A percentile compares a stretch with the other conserved stretches of the same genome.
These are phyloP conservation scores for Stomorhina lunata DNA, from an alignment of 2,888 invertebrate species.

Conservation along the genomic window DNA sequence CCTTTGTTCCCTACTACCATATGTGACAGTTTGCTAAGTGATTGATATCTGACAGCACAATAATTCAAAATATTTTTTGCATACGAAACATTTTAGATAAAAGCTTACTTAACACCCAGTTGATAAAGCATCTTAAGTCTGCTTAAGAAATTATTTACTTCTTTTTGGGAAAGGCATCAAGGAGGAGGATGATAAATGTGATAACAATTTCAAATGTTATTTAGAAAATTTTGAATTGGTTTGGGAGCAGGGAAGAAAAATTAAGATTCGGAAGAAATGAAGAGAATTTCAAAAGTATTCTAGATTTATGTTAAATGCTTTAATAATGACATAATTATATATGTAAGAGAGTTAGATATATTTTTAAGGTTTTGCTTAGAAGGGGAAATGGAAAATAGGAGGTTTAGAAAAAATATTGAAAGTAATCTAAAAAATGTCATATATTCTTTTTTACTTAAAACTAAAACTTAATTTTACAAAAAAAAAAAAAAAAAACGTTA, in stretches of 20 bases:
- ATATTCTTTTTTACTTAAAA: too few species aligned
- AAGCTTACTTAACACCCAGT: slow-evolving; percentile 35
- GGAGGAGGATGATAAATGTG: neutral
- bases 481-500: too few species aligned
- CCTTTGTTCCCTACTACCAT: slow-evolving; percentile 68
- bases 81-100: slow-evolving; percentile 5
- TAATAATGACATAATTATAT: too few species aligned
- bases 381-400: too few species aligned
- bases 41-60: slow-evolving; percentile 76
- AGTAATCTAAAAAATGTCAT: too few species aligned
- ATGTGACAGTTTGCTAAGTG: slow-evolving; percentile 76
- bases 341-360: too few species aligned
- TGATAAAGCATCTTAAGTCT: neutral
- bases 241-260: neutral
- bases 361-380: too few species aligned
- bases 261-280: too few species aligned
- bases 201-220: neutral
- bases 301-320: too few species aligned
- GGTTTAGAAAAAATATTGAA: too few species aligned
- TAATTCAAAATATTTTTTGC: slow-evolving; percentile 71
- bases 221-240: neutral
- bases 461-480: too few species aligned
- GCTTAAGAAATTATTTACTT: neutral
- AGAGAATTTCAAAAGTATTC: too few species aligned
- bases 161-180: neutral